Percentiles rank a stretch among this genome's conserved stretches.
These are phyloP conservation scores for Aleiodes alternator DNA, from an alignment of 2,888 invertebrate species.

Conservation along the genomic window DNA sequence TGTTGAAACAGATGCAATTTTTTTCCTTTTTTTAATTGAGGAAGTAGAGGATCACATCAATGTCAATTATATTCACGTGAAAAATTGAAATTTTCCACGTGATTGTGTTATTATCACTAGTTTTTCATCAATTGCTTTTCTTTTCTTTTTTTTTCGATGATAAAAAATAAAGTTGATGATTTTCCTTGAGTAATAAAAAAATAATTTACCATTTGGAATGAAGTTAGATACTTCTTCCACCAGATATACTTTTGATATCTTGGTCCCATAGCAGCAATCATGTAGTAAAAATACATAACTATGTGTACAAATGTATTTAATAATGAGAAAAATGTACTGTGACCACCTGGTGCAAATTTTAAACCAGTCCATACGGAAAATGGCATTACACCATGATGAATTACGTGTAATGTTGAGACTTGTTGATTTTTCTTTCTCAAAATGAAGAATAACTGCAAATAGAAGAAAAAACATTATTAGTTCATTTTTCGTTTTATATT, in stretches of 20 bases:
- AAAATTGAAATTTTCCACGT: constrained; percentile 4
- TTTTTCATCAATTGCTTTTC: too few relatives aligned
- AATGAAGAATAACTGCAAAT: constrained; percentile 88
- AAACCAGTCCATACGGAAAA: constrained; percentile 95
- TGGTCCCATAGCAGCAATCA: constrained; percentile 96
- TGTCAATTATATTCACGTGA: too few relatives aligned
- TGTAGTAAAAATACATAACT: constrained; percentile 98
- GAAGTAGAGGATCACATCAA: too few relatives aligned
- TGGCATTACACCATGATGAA: constrained; percentile 98
- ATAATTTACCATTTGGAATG: constrained; percentile 91
- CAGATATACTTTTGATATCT: constrained; percentile 94
- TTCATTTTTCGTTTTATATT: neutral
- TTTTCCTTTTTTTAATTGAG: too few relatives aligned
- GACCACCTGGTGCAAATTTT: constrained; percentile 97
- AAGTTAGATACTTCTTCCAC: constrained; percentile 98
- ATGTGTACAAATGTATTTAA: constrained; percentile 97
- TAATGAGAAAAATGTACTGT: constrained; percentile 96
- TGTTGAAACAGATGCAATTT: neutral
- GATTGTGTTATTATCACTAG: too few relatives aligned
- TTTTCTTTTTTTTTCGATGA: too few relatives aligned
- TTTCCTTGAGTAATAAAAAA: neutral
- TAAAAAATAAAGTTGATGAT: too few relatives aligned
- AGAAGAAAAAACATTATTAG: constrained; percentile 22
- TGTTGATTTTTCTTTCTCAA: constrained; percentile 96
- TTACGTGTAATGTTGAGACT: constrained; percentile 94